Base-by-base conservation (phyloP, 2,888 invertebrate species). In the Amiota minor region DNA sequence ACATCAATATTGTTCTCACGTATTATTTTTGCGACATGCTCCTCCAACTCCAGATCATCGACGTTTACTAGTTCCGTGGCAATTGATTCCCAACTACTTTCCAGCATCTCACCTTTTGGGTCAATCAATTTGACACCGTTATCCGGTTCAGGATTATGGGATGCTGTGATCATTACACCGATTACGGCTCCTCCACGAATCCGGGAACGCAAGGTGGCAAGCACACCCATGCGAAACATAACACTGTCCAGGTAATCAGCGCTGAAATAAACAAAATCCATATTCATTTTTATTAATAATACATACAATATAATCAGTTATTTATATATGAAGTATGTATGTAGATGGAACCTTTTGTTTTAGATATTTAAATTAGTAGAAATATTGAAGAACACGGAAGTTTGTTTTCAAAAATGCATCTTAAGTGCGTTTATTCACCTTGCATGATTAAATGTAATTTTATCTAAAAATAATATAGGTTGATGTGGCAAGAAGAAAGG, bases 131-230 rank as follows among this genome's bases (percentile, higher is more conserved):
- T 99, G 2, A 98, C 96, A 1, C 99, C 99, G 89, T 99, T 99
- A 88, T 99, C 99, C 0, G 94, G 94, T 88, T 95, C 97, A 61
- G 98, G 94, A 90, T 99, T 99, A 89, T 99, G 99, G 0, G 99
- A 99, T 0, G 99, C 99, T 0, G 99, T 99, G 75, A 99, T 97
- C 98, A 99, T 98, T n/a, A 98, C 92, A 59, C 99, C 99, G 85
- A 98, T 94, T 50, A 94, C 92, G 84, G 94, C 94, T 93, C 97
- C 96, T 91, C 93, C 93, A 86, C 94, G 95, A 76, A 91, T 91
- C 84, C 95, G 93, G 12, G 98, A 98, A 70, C 98, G 92, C 46
- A 99, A 91, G 4, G 95, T 96, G 11, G 98, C 97, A 80, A 99
- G 91, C 47, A 98, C 90, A 4, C 98, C 99, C 95, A 98, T 97